Evolutionary conservation across 1,140 invertebrate species (phyloP), one percentile per base, ranked within the genome.

Genomic region (Lethrus apterus): DNA sequence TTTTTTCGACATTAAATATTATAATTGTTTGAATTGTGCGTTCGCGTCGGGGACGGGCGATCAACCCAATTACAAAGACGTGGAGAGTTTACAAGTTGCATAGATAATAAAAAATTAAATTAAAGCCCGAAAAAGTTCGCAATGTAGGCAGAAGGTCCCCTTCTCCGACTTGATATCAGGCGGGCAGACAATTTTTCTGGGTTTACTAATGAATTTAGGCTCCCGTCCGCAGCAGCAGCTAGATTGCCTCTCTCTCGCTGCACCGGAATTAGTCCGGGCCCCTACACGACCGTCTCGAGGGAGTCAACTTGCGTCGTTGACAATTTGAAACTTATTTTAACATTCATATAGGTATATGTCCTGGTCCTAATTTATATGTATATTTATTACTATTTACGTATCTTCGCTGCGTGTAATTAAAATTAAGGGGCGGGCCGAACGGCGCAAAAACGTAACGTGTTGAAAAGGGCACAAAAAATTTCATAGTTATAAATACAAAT

Each of bases 261-360:
- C 54, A 56, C 30, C 49, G 52, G 52, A 60, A 58, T 57, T 55
- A 59, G 52, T 53, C 47, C 48, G 42, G 47, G 44, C 52, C 26
- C 46, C 18, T 23, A 38, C 35, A 38, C 10, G 35, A 9, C 5
- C 40, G 38, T 45, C 50, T 49, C 50, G 19, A 36, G 44, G 49
- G 48, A 53, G 40, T 43, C 45, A 65, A 65, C 54, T 65, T 65
- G 60, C 62, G 63, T 62, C 63, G 63, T 60, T 64, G 65, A 67
- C 65, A 67, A 67, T 67, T 67, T 67, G 63, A 67, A 67, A 67
- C 63, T 67, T 67, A 67, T 67, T 67, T 67, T 67, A 67, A 67
- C 65, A 67, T 67, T 67, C 65, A 67, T 67, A 65, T 64, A 62
- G 57, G 53, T 55, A 54, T 53, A 44, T 49, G 52, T 48, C 46